Evolutionary conservation across 2,797 vertebrate genomes (phyloP).

Genomic region (Iguana delicatissima): DNA sequence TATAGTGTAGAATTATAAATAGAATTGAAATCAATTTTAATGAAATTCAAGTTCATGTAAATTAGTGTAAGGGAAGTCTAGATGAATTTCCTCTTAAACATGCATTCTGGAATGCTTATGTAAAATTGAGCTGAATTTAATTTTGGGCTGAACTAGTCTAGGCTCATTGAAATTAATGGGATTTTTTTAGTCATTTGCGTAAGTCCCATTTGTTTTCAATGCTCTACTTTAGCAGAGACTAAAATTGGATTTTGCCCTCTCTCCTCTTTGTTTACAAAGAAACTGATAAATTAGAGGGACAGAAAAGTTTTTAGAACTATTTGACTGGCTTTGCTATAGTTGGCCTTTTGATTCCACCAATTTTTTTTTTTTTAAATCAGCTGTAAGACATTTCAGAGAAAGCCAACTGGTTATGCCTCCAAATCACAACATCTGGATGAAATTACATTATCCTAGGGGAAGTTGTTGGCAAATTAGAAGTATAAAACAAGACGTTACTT

Average conservation of each 20-base stretch:
- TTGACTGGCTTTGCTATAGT: background rate
- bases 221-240: too few species aligned
- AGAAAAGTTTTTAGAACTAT: background rate
- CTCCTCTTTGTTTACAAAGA: fast-evolving
- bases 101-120: background rate
- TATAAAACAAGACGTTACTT: slow-evolving; percentile 26
- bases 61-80: background rate
- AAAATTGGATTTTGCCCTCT: background rate
- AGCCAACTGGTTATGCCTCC: slow-evolving; percentile 17
- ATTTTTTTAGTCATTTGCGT: too few species aligned
- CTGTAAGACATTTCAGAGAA: background rate
- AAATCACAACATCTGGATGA: background rate
- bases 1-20: background rate
- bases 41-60: background rate
- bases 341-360: background rate
- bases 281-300: slow-evolving; percentile 3
- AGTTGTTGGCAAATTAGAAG: slow-evolving; percentile 8
- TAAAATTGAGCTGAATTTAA: background rate
- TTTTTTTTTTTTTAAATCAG: background rate
- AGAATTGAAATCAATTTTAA: background rate
- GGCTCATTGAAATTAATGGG: too few species aligned
- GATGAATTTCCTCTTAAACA: slow-evolving; percentile 6
- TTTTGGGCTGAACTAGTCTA: too few species aligned
- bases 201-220: too few species aligned
- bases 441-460: slow-evolving; percentile 30